phyloP scores from a whole-genome alignment of 2,113 vertebrate species.

The Stegostoma tigrinum region DNA sequence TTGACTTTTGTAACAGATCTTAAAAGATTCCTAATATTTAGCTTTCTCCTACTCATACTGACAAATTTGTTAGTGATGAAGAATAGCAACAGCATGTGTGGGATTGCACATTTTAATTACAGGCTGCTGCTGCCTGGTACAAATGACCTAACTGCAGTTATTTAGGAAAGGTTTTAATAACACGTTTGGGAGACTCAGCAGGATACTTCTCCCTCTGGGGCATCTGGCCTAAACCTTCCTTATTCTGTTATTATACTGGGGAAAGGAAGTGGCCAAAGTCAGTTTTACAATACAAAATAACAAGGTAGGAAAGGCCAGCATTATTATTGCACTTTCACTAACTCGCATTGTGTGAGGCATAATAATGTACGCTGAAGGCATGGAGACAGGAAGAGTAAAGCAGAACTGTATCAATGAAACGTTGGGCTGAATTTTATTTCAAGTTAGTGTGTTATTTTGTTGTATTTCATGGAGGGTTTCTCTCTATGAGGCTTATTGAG shows the following conservation, averaged over 20 bases:
- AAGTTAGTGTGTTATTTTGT: no score
- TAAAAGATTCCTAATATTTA: neutral
- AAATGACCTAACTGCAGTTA: constrained; percentile 69
- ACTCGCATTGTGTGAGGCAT: constrained; percentile 57
- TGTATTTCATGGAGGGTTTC: no score
- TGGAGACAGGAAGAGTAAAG: neutral
- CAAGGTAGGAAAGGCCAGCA: constrained; percentile 47
- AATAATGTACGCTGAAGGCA: neutral
- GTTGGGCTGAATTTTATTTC: no score
- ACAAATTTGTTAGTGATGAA: constrained; percentile 8
- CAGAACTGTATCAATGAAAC: constrained; percentile 7
- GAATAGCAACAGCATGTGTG: constrained; percentile 49
- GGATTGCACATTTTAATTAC: constrained; percentile 46
- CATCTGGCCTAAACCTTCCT: constrained; percentile 61
- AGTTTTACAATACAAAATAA: constrained; percentile 69
- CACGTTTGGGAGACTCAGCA: constrained; percentile 60
- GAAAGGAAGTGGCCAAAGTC: constrained; percentile 69
- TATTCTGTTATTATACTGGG: constrained; percentile 62
- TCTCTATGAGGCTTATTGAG: no score
- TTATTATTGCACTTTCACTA: constrained; percentile 62
- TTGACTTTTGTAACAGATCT: neutral
- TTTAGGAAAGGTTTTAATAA: constrained; percentile 69
- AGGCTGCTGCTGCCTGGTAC: constrained; percentile 57
- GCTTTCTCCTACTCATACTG: neutral
- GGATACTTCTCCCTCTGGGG: constrained; percentile 58